Conservation (phyloP, 2,797 vertebrate genomes). For the Mionectes olivaceus region DNA sequence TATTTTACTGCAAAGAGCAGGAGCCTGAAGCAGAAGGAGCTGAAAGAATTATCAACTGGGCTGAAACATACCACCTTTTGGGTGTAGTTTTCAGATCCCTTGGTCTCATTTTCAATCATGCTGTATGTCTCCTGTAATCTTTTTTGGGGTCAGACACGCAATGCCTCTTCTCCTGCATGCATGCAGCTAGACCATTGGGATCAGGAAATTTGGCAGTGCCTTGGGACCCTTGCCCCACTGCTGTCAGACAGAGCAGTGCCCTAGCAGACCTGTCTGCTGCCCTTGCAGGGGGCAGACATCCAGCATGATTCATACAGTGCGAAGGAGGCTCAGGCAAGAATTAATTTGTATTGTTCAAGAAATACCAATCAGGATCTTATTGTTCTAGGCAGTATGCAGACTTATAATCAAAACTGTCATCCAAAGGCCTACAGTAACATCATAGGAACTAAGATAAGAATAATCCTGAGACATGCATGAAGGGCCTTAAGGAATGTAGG, state of each 20-base stretch:
- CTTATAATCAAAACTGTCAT: constrained; percentile 19
- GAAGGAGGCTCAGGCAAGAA: not conserved
- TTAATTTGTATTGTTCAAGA: constrained; percentile 16
- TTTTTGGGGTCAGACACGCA: not conserved
- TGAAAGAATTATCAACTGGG: not conserved
- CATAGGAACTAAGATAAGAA: not conserved
- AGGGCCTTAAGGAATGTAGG: not conserved
- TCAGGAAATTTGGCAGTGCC: not conserved
- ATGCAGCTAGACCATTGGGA: not conserved
- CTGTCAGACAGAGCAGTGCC: not conserved
- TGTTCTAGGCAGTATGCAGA: constrained; percentile 9
- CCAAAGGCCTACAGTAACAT: not conserved
- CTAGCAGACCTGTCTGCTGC: not conserved
- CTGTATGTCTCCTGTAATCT: not conserved
- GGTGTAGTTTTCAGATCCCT: not conserved
- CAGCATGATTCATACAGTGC: not conserved
- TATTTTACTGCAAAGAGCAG: not conserved
- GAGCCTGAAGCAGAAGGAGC: not conserved
- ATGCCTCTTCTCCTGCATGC: not conserved
- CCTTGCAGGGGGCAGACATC: not conserved
- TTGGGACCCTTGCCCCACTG: rapidly evolving
- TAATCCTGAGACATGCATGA: not conserved
- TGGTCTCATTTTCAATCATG: not conserved
- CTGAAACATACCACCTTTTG: not conserved
- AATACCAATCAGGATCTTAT: not conserved